phyloP scores from a whole-genome alignment of 2,888 invertebrate genomes.

The Phengaris arion region DNA sequence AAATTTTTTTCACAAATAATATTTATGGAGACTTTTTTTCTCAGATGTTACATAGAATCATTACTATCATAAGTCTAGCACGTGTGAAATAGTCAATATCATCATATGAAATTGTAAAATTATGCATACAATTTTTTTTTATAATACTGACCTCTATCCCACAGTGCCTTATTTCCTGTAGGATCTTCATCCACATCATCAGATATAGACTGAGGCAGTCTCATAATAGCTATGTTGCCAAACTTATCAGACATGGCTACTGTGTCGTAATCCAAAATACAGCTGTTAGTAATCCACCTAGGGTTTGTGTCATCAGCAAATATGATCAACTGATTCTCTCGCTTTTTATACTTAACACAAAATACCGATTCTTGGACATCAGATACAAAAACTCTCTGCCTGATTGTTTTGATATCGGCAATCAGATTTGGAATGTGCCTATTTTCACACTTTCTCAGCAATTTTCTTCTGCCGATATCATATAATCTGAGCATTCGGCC shows the following conservation, averaged over 20 bases:
- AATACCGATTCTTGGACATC: slow-evolving; percentile 99
- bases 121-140: neutral
- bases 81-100: slow-evolving; percentile 55
- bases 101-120: slow-evolving; percentile 34
- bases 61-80: slow-evolving; percentile 78
- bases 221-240: slow-evolving; percentile 95
- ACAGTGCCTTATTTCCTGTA: slow-evolving; percentile 97
- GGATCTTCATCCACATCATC: slow-evolving; percentile 99
- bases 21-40: slow-evolving; percentile 47
- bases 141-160: slow-evolving; percentile 85
- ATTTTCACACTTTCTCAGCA: slow-evolving; percentile 98
- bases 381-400: slow-evolving; percentile 95
- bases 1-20: neutral
- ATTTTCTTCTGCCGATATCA: slow-evolving; percentile 95
- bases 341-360: slow-evolving; percentile 95
- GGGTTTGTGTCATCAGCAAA: slow-evolving; percentile 99
- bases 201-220: slow-evolving; percentile 92
- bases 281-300: slow-evolving; percentile 94
- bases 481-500: slow-evolving; percentile 95
- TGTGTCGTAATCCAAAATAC: slow-evolving; percentile 96
- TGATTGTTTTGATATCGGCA: slow-evolving; percentile 95
- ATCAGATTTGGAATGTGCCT: slow-evolving; percentile 97
- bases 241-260: slow-evolving; percentile 98
- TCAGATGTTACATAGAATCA: slow-evolving; percentile 57
- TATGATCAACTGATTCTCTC: slow-evolving; percentile 98